Percentiles rank a stretch among this genome's conserved stretches.
phyloP scores from a whole-genome alignment of 2,113 vertebrate genomes.

The Ornithorhynchus anatinus region DNA sequence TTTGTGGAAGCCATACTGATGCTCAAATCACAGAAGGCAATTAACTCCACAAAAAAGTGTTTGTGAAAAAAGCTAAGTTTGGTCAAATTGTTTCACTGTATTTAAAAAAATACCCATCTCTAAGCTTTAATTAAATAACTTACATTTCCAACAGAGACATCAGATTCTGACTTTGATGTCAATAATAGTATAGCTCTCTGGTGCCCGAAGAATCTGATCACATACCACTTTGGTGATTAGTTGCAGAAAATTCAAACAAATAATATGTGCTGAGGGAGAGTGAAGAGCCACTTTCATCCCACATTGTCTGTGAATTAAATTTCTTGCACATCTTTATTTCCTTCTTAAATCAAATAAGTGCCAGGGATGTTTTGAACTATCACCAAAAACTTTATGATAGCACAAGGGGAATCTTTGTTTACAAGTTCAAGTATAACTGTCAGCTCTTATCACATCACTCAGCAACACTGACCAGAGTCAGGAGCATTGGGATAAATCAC shows the following conservation, averaged over 20 bases:
- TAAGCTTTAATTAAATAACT: slow-evolving; percentile 9
- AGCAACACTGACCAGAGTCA: background rate
- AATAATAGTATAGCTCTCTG: background rate
- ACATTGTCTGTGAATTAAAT: background rate
- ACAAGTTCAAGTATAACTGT: background rate
- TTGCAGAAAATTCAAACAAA: too few relatives aligned
- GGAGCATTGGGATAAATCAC: background rate
- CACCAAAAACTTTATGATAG: background rate
- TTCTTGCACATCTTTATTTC: background rate
- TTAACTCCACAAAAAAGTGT: background rate
- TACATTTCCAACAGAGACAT: slow-evolving; percentile 17
- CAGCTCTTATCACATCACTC: background rate
- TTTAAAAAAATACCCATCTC: background rate
- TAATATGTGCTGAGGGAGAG: background rate
- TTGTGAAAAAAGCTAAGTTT: slow-evolving; percentile 28
- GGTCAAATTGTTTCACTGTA: background rate
- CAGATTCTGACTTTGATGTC: background rate
- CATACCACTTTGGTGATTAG: slow-evolving; percentile 1
- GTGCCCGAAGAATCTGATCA: background rate
- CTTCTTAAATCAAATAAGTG: background rate
- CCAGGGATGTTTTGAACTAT: background rate
- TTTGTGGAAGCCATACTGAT: background rate
- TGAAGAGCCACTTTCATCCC: background rate
- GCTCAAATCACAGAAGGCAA: slow-evolving; percentile 18
- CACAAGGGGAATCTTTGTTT: background rate